Base-by-base conservation (phyloP, 2,797 vertebrate species). In the Tokudaia muenninki region DNA sequence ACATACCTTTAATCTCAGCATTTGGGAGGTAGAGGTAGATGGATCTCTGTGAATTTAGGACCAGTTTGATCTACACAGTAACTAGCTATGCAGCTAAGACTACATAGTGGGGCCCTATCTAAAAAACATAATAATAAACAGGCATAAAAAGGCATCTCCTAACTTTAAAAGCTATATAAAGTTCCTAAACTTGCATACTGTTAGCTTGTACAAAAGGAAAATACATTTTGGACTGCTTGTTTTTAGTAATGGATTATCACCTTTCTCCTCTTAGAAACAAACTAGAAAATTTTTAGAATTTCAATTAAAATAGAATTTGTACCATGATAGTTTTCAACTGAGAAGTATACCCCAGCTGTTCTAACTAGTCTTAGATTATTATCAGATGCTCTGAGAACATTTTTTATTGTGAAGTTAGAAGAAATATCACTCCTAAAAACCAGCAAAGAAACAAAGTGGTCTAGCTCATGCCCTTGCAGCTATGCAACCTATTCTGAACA, bases 381-480 rank as follows among this genome's bases (percentile, higher is more conserved):
- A 89, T 86, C 61, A 91, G 47, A 89, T 47, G 34, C 34, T 95
- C 1, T 94, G 94, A 92, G 50, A 80, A 67, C 7, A 87, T 78
- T 94, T 86, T 92, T 96, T 93, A 91, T 90, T 87, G 70, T 67
- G 17, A 92, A 65, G 17, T 70, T 94, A 92, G 83, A 95, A 92
- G 83, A 95, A 92, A 91, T 52, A 63, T 34, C 11, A 55, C 87
- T 78, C 37, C 52, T 90, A 80, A 90, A 77, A 31, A 37, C n/a
- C 24, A 84, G 29, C 67, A 84, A 90, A 94, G 29, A 37, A 77
- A 31, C n/a, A 11, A 90, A 14, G 10, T 44, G 6, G 9, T 67
- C 79, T n/a, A 26, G 6, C 31, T 31, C 67, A 83, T 13, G 8
- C 55, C 74, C 41, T 61, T 24, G 24, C 19, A 52, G 24, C 14